These are phyloP conservation scores for Rhaphigaster nebulosa DNA, from an alignment of 2,888 invertebrate genomes.

Conservation along the genomic window DNA sequence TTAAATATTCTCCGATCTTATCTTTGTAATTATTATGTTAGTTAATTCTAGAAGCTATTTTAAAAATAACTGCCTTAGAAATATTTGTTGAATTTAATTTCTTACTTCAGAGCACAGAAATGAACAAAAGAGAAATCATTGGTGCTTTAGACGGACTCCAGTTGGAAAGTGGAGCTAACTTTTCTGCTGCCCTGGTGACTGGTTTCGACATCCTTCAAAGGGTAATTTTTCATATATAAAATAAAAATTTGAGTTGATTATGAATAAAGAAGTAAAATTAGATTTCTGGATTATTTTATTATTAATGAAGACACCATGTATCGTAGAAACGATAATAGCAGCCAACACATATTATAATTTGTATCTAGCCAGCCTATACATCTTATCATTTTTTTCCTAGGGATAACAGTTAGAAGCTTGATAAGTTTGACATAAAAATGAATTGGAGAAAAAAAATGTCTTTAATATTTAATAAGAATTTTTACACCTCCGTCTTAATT, in stretches of 20 bases:
- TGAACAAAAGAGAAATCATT: slow-evolving; percentile 85
- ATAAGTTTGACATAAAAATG: too few species aligned
- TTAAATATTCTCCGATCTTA: background rate
- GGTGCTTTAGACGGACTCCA: slow-evolving; percentile 81
- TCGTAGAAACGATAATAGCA: too few species aligned
- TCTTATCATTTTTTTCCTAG: too few species aligned
- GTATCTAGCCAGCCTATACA: too few species aligned
- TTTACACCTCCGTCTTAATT: too few species aligned
- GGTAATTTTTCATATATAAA: slow-evolving; percentile 72
- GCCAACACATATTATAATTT: too few species aligned
- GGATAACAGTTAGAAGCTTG: too few species aligned
- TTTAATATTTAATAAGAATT: too few species aligned
- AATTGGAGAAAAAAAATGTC: too few species aligned
- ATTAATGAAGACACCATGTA: too few species aligned
- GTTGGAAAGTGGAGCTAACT: slow-evolving; percentile 82
- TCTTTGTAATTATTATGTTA: background rate
- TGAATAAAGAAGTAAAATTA: background rate
- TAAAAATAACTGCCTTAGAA: background rate
- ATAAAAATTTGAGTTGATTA: background rate
- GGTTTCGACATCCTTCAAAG: slow-evolving; percentile 93
- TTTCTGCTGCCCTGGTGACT: slow-evolving; percentile 90
- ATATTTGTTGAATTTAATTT: background rate
- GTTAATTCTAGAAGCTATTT: background rate
- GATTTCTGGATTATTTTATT: background rate
- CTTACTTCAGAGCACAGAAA: slow-evolving; percentile 79